These are phyloP conservation scores for Anagyrus pseudococci DNA, from an alignment of 2,888 invertebrate genomes.

Conservation along the genomic window DNA sequence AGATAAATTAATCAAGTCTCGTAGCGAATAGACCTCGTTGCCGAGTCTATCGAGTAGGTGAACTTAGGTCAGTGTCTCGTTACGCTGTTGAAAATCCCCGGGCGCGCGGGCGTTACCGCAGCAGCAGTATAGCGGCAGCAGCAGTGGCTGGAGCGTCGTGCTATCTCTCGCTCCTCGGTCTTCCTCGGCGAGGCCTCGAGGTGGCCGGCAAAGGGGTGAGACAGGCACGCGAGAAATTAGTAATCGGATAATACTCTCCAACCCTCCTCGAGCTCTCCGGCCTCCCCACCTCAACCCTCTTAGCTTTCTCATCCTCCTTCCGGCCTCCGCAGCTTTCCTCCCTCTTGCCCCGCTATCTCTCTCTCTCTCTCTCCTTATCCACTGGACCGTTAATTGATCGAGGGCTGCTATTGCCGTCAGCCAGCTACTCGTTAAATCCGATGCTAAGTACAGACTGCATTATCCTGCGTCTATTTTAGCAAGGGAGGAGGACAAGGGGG, in stretches of 20 bases:
- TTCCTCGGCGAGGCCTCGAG: neutral
- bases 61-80: too few relatives aligned
- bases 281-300: neutral
- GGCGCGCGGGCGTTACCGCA: too few relatives aligned
- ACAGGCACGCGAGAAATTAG: conserved; percentile 28
- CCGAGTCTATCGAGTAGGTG: too few relatives aligned
- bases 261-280: neutral
- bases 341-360: too few relatives aligned
- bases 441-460: conserved; percentile 24
- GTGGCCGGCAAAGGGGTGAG: neutral
- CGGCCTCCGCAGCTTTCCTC: too few relatives aligned
- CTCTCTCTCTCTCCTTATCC: neutral
- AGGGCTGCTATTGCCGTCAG: conserved; percentile 24
- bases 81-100: too few relatives aligned
- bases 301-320: too few relatives aligned
- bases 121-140: too few relatives aligned
- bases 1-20: too few relatives aligned
- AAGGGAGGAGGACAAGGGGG: neutral
- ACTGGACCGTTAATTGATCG: conserved; percentile 22
- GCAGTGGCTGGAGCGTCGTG: neutral
- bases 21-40: too few relatives aligned
- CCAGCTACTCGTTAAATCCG: conserved; percentile 33
- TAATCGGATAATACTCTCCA: conserved; percentile 32
- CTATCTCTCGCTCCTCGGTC: neutral
- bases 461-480: neutral